Evolutionary conservation across 2,888 invertebrate species (phyloP).

Genomic region (Beris chalybata): DNA sequence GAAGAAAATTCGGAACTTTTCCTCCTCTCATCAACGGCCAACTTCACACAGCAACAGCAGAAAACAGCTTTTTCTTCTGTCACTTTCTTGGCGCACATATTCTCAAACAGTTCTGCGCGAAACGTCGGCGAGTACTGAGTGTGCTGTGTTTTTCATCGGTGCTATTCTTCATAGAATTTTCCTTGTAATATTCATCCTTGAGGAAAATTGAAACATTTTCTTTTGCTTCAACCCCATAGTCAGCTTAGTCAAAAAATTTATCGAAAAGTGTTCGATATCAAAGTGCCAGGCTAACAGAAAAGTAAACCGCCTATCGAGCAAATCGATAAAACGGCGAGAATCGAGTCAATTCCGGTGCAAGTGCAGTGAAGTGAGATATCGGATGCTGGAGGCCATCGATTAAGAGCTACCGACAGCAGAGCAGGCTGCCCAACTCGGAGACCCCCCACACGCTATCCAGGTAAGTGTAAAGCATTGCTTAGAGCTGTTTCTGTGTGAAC

Average conservation of each 20-base stretch:
- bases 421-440: background rate
- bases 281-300: too few relatives aligned
- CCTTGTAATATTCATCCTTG: too few relatives aligned
- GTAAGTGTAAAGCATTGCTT: background rate
- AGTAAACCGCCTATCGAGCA: too few relatives aligned
- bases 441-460: background rate
- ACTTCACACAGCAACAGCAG: slow-evolving; percentile 3
- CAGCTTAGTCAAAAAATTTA: too few relatives aligned
- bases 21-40: background rate
- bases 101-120: slow-evolving; percentile 19
- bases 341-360: too few relatives aligned
- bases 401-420: slow-evolving; percentile 3
- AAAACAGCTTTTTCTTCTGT: background rate
- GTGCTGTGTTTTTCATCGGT: background rate
- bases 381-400: slow-evolving; percentile 29
- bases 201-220: too few relatives aligned
- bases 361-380: slow-evolving; percentile 19
- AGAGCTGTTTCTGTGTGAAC: background rate
- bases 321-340: too few relatives aligned
- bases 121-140: background rate
- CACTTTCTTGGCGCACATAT: slow-evolving; percentile 9
- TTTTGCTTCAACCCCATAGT: too few relatives aligned
- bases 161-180: slow-evolving; percentile 3
- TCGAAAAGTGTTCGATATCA: too few relatives aligned
- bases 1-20: too few relatives aligned